phyloP scores from a whole-genome alignment of 2,113 vertebrate genomes.

The Mobula birostris region DNA sequence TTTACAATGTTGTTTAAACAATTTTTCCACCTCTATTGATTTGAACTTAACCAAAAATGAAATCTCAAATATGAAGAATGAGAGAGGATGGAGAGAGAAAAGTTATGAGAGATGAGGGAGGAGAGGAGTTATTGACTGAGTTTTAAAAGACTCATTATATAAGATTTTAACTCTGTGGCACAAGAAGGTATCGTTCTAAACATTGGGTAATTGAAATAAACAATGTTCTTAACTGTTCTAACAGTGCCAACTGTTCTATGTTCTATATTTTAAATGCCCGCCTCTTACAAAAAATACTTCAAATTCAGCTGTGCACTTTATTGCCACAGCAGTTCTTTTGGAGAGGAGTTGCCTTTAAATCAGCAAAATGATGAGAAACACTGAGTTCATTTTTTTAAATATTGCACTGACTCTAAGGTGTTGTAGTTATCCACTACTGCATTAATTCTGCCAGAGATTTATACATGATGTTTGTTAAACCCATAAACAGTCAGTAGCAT shows the following conservation, averaged over 20 bases:
- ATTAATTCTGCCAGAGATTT: background rate
- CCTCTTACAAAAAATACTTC: background rate
- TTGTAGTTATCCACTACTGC: background rate
- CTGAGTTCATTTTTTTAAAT: too few species aligned
- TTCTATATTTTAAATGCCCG: too few species aligned
- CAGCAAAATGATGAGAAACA: background rate
- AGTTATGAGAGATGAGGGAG: too few species aligned
- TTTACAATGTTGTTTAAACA: background rate
- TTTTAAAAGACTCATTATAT: background rate
- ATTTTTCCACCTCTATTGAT: background rate
- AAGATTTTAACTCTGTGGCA: background rate
- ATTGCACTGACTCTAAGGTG: background rate
- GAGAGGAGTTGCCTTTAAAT: too few species aligned
- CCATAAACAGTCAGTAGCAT: background rate
- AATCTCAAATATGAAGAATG: background rate
- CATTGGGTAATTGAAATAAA: background rate
- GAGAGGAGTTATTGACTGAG: too few species aligned
- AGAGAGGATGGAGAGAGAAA: too few species aligned
- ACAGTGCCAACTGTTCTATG: too few species aligned
- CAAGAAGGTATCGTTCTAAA: background rate
- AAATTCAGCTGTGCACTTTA: background rate
- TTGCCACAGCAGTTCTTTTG: background rate
- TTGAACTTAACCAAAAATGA: background rate
- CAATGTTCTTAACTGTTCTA: background rate
- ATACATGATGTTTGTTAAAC: background rate